Evolutionary conservation across 1,140 invertebrate species (phyloP).

Genomic region (Papilio glaucus): DNA sequence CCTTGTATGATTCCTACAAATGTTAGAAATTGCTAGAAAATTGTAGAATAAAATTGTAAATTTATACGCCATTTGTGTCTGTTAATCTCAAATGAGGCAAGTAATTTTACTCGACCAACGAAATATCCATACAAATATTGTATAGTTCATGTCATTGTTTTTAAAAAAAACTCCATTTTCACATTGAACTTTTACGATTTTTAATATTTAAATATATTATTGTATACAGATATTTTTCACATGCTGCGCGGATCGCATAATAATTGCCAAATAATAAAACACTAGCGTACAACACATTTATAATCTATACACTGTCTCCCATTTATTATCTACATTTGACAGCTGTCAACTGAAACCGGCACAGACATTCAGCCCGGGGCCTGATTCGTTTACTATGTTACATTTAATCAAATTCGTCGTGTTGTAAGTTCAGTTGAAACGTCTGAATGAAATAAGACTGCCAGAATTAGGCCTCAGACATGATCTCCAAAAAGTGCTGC

Average conservation of each 20-base stretch:
- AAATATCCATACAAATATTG: slow-evolving; percentile 16
- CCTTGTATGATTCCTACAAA: slow-evolving; percentile 30
- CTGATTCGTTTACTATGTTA: slow-evolving; percentile 2
- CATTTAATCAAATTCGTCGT: not conserved
- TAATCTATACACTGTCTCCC: slow-evolving; percentile 14
- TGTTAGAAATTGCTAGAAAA: slow-evolving; percentile 34
- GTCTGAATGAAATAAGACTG: not conserved
- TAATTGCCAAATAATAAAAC: not conserved
- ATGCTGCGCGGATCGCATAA: not conserved
- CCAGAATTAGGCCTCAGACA: not conserved
- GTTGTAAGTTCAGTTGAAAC: slow-evolving; percentile 1
- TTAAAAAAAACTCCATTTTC: slow-evolving; percentile 11
- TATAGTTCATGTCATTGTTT: slow-evolving; percentile 2
- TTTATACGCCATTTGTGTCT: slow-evolving; percentile 27
- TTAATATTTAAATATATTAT: slow-evolving; percentile 27
- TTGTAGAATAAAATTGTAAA: slow-evolving; percentile 28
- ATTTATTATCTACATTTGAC: too few species aligned
- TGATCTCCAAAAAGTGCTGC: not conserved
- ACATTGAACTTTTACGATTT: slow-evolving; percentile 6
- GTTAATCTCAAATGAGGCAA: slow-evolving; percentile 14
- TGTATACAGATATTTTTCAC: not conserved
- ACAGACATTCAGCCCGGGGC: not conserved
- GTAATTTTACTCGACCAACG: slow-evolving; percentile 22
- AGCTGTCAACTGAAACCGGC: slow-evolving; percentile 2
- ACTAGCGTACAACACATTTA: not conserved